Percentiles rank a stretch among this genome's conserved stretches.
Conservation (phyloP, 2,888 invertebrate genomes). For the Ectemnius lituratus region DNA sequence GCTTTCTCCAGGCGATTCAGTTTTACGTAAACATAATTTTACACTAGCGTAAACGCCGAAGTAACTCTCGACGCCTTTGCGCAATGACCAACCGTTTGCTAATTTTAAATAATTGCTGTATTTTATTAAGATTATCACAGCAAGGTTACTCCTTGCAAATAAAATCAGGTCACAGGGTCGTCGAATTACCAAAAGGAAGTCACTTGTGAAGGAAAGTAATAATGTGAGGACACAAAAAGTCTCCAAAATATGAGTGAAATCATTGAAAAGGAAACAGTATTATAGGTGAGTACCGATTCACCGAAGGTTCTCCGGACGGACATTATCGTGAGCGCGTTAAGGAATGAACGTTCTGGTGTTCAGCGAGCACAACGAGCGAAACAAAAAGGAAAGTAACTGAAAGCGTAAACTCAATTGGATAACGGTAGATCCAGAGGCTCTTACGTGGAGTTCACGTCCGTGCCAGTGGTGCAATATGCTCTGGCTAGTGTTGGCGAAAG, state of each 20-base stretch:
- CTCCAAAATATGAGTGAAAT: conserved; percentile 12
- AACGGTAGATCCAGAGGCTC: conserved; percentile 54
- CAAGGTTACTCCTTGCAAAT: too few relatives aligned
- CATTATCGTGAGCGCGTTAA: conserved; percentile 49
- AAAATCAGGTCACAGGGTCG: too few relatives aligned
- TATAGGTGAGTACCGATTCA: conserved; percentile 36
- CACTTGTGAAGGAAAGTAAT: too few relatives aligned
- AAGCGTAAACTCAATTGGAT: conserved; percentile 73
- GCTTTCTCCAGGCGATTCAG: conserved; percentile 38
- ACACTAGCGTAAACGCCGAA: conserved; percentile 11
- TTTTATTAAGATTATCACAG: too few relatives aligned
- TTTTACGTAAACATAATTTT: conserved; percentile 24
- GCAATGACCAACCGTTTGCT: background rate
- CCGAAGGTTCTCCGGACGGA: conserved; percentile 46
- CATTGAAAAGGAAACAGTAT: conserved; percentile 43
- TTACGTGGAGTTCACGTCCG: conserved; percentile 43
- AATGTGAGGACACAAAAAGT: too few relatives aligned
- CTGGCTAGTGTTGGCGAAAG: conserved; percentile 1
- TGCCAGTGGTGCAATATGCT: conserved; percentile 36
- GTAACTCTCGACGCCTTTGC: conserved; percentile 4
- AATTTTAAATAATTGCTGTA: too few relatives aligned
- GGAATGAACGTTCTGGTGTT: conserved; percentile 66
- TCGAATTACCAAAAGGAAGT: too few relatives aligned
- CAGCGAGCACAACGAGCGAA: conserved; percentile 63
- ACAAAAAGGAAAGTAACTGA: conserved; percentile 70